phyloP scores from a whole-genome alignment of 2,113 vertebrate species.

The Mionectes macconnelli region DNA sequence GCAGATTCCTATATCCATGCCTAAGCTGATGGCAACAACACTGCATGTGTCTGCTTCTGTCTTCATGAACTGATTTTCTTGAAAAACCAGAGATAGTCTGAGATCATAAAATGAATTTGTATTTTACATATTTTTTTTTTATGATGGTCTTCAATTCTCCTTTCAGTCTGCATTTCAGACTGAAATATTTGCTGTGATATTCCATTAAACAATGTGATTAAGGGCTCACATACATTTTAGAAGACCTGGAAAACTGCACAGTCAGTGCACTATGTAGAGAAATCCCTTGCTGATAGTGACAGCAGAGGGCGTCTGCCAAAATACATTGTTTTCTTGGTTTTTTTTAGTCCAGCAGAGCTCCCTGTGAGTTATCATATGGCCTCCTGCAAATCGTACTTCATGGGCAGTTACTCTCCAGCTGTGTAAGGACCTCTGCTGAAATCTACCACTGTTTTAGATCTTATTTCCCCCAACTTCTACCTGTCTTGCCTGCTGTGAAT shows the following conservation, averaged over 20 bases:
- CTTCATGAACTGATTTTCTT: background rate
- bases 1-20: background rate
- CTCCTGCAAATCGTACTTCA: background rate
- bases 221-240: background rate
- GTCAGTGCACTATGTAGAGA: background rate
- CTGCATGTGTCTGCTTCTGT: background rate
- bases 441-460: background rate
- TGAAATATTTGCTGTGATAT: background rate
- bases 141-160: background rate
- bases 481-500: background rate
- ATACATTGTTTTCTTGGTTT: rapidly evolving
- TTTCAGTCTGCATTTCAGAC: background rate
- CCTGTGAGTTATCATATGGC: background rate
- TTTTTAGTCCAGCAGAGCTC: background rate
- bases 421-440: background rate
- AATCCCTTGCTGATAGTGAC: background rate
- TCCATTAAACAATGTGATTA: background rate
- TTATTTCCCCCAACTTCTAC: background rate
- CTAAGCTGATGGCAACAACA: background rate
- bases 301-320: background rate
- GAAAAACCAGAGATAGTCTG: background rate
- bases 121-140: background rate
- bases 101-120: background rate
- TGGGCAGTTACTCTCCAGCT: background rate
- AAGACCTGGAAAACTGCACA: background rate